Evolutionary conservation across 2,888 invertebrate species (phyloP).

Genomic region (Tiliacea aurago): DNA sequence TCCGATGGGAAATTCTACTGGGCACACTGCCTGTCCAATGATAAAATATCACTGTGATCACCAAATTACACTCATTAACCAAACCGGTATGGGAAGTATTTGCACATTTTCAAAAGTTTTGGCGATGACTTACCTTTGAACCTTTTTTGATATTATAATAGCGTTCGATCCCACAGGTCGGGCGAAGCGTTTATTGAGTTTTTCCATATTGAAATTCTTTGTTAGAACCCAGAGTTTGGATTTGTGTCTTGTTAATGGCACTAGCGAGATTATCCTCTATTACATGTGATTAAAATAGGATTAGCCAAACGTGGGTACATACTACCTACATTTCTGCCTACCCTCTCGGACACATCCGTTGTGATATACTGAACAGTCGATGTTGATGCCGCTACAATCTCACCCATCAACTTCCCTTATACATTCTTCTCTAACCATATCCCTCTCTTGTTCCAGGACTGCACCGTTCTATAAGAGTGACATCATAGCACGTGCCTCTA

Average conservation of each 20-base stretch:
- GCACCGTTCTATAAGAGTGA: not conserved
- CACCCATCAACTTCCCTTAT: not conserved
- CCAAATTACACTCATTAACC: not conserved
- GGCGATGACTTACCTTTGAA: not conserved
- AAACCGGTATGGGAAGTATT: constrained; percentile 7
- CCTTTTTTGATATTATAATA: not conserved
- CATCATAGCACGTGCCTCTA: not conserved
- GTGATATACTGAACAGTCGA: too few relatives aligned
- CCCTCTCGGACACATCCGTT: not conserved
- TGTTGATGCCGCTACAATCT: too few relatives aligned
- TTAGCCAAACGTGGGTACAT: not conserved
- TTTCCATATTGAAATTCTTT: not conserved
- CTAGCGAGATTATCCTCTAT: too few relatives aligned
- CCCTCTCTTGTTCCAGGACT: constrained; percentile 36
- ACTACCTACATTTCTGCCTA: too few relatives aligned
- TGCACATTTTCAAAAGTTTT: not conserved
- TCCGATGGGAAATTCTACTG: too few relatives aligned
- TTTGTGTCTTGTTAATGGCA: too few relatives aligned
- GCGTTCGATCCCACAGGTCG: not conserved
- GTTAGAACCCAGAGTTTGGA: too few relatives aligned
- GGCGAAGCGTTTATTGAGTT: not conserved
- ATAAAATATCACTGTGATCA: not conserved
- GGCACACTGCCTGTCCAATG: not conserved
- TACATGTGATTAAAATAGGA: not conserved
- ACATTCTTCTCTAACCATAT: not conserved